Percentiles rank a stretch among this genome's conserved stretches.
Evolutionary conservation across 2,797 vertebrate genomes (phyloP).

Genomic region (Siniperca obscura): DNA sequence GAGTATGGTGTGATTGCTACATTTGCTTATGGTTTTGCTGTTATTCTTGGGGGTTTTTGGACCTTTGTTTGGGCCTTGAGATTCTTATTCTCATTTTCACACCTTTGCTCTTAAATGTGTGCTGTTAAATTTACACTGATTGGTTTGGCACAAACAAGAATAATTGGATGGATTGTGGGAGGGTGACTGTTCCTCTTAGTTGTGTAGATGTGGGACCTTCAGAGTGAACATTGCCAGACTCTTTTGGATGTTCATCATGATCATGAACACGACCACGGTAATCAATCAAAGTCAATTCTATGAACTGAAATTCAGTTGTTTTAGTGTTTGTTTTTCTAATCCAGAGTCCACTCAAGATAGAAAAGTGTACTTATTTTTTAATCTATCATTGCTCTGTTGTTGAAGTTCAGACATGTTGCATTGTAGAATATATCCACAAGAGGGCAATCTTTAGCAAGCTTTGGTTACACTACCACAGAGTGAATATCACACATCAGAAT

Average conservation of each 20-base stretch:
- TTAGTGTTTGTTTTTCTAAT: background rate
- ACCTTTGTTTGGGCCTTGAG: background rate
- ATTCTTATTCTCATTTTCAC: background rate
- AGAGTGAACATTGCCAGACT: background rate
- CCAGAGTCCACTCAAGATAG: background rate
- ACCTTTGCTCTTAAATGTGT: background rate
- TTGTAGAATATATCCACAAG: conserved; percentile 55
- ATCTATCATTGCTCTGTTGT: background rate
- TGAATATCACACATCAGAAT: background rate
- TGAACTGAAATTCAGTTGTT: background rate
- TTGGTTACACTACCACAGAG: background rate
- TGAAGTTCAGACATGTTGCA: background rate
- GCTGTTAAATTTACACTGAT: background rate
- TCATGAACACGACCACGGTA: background rate
- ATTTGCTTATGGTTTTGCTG: background rate
- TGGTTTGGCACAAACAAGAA: background rate
- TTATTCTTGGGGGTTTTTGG: background rate
- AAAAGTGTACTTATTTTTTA: background rate
- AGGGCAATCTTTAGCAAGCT: conserved; percentile 50
- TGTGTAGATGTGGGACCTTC: background rate
- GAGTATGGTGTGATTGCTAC: background rate
- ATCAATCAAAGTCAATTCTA: background rate
- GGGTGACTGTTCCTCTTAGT: background rate
- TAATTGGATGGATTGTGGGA: background rate
- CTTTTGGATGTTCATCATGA: background rate